Evolutionary conservation across 30 jellyfish, hydroid and myxozoan genomes (phyloP), one percentile per base, ranked within the genome.

Genomic region (Chrysaora quinquecirrha): DNA sequence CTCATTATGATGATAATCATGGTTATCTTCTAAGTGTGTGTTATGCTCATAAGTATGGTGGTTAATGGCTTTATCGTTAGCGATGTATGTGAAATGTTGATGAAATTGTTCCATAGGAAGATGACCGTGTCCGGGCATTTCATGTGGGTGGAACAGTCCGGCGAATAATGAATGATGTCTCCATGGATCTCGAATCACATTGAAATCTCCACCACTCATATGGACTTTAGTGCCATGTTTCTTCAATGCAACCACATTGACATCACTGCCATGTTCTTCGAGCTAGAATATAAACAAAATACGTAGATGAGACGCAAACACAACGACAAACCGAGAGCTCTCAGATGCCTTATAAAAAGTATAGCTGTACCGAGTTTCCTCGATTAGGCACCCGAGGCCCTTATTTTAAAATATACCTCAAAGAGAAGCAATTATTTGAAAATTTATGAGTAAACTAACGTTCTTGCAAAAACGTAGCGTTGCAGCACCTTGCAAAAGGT

Each of bases 101-200:
- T 90, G 97, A 50, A 90, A 79, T 35, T 90, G 96, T 19, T 90
- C 96, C 74, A 90, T 90, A 31, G 96, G 96, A 0, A 68, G 43
- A 20, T 84, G 89, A 2, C 86, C 89, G 58, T 78, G 83, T 22
- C 86, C 89, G 32, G 87, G 87, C 84, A 82, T 81, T 73, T 89
- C 97, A 46, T 90, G 97, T 6, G 96, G 95, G 58, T 90, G 95
- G 80, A 90, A 90, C 31, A 90, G 73, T 19, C 95, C 95, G 30
- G 97, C 97, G 80, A 90, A 90, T 43, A 87, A 76, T 20, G 97
- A 90, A 64, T 90, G 97, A 48, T 84, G 94, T 23, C 97, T 62
- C 97, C 97, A 90, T n/a, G 97, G 97, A 73, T 90, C 97, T 30
- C 97, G 48, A n/a, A 90, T 85, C 18, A 90, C 95, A 70, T 87